Evolutionary conservation across 2,113 vertebrate genomes (phyloP).

Genomic region (Lepus americanus): DNA sequence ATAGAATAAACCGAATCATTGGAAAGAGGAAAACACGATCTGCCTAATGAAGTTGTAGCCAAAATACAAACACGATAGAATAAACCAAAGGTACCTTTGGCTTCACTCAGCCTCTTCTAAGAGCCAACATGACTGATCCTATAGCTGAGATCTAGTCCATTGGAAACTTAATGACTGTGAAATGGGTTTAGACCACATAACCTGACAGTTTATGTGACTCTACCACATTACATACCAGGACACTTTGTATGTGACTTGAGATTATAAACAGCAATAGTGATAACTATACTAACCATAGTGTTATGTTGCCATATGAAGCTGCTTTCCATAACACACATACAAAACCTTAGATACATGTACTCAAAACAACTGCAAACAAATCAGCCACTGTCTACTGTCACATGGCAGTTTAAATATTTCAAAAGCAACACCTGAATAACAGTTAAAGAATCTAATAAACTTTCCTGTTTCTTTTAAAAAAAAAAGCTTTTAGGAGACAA

Average conservation of each 20-base stretch:
- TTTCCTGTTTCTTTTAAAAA: constrained; percentile 72
- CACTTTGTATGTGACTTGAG: neutral
- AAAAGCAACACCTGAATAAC: constrained; percentile 79
- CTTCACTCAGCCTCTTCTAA: neutral
- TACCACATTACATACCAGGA: neutral
- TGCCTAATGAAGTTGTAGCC: neutral
- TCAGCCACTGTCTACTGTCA: constrained; percentile 58
- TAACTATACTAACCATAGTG: constrained; percentile 45
- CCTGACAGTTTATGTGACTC: neutral
- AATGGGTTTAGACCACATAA: neutral
- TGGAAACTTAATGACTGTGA: neutral
- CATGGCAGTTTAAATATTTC: constrained; percentile 76
- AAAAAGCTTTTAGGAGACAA: constrained; percentile 82
- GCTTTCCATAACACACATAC: neutral
- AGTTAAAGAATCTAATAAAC: constrained; percentile 78
- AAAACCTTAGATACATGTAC: constrained; percentile 39
- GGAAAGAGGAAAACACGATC: neutral
- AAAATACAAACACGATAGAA: neutral
- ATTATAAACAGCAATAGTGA: constrained; percentile 52
- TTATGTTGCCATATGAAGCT: constrained; percentile 22
- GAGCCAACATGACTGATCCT: neutral
- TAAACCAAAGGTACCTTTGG: neutral
- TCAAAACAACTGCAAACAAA: constrained; percentile 72
- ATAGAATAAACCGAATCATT: neutral
- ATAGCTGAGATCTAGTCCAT: neutral